Conservation (phyloP, 1,140 invertebrate genomes). For the Pygmarrhopalites habei region DNA sequence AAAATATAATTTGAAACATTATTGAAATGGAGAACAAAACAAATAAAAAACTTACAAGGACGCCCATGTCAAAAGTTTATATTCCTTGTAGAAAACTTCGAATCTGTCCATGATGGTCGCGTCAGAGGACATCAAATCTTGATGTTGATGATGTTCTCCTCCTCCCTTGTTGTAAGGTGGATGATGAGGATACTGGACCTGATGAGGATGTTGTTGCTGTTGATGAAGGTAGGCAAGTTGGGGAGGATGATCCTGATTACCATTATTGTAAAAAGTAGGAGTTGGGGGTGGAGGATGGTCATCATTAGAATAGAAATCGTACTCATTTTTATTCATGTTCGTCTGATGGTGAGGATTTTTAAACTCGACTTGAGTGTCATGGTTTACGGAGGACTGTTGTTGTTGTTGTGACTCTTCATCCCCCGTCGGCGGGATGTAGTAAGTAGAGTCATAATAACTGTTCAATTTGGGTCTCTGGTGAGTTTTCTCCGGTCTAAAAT, state of each 20-base stretch:
- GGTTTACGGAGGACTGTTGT: no score
- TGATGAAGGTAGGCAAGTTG: neutral
- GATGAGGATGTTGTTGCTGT: conserved; percentile 5
- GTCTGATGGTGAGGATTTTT: no score
- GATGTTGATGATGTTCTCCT: neutral
- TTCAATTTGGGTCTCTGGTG: conserved; percentile 1
- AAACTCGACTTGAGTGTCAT: no score
- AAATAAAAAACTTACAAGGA: conserved; percentile 21
- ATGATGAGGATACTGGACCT: neutral
- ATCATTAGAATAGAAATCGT: no score
- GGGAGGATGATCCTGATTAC: neutral
- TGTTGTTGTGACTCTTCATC: no score
- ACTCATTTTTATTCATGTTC: no score
- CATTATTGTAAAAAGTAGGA: neutral
- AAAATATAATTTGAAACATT: no score
- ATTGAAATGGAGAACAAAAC: no score
- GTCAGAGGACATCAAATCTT: conserved; percentile 1
- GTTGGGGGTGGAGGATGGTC: no score
- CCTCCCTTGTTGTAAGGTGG: neutral
- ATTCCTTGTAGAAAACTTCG: conserved; percentile 29
- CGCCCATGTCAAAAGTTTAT: conserved; percentile 36
- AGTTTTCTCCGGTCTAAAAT: neutral
- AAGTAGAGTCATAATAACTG: conserved; percentile 13
- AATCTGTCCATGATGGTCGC: conserved; percentile 28
- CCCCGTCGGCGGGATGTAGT: no score